These are phyloP conservation scores for Galeruca laticollis DNA, from an alignment of 2,888 invertebrate genomes.

Conservation along the genomic window DNA sequence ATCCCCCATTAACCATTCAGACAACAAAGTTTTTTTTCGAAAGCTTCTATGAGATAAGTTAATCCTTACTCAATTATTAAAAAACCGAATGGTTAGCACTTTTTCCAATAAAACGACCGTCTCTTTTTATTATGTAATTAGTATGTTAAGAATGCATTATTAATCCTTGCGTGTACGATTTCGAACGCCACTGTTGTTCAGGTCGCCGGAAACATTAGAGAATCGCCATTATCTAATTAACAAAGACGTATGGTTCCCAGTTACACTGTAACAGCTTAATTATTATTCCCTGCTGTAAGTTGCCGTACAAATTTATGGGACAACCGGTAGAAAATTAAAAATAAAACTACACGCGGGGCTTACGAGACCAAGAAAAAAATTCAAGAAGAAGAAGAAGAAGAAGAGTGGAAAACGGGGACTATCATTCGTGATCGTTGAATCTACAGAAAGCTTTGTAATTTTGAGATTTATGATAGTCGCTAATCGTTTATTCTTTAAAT, in stretches of 20 bases:
- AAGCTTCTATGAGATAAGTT: too few relatives aligned
- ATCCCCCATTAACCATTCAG: too few relatives aligned
- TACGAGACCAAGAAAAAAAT: conserved; percentile 18
- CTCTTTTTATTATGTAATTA: not conserved
- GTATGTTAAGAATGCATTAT: not conserved
- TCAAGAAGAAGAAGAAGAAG: conserved; percentile 13
- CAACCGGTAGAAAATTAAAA: conserved; percentile 45
- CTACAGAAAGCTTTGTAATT: conserved; percentile 27
- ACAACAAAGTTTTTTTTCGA: too few relatives aligned
- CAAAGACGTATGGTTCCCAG: conserved; percentile 48
- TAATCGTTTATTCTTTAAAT: conserved; percentile 8
- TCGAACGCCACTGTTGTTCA: conserved; percentile 33
- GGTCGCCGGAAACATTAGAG: conserved; percentile 50
- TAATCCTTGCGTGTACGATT: not conserved
- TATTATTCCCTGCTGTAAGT: conserved; percentile 46
- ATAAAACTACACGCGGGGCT: conserved; percentile 45
- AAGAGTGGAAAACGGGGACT: conserved; percentile 9
- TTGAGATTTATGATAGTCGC: conserved; percentile 22
- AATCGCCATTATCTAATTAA: conserved; percentile 52
- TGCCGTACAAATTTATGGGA: conserved; percentile 42
- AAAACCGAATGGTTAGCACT: not conserved
- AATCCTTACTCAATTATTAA: not conserved
- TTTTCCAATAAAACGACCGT: not conserved
- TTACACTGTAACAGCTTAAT: conserved; percentile 45
- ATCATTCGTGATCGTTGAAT: conserved; percentile 28